Conservation (phyloP, 2,888 invertebrate species). For the Encarsia formosa region DNA sequence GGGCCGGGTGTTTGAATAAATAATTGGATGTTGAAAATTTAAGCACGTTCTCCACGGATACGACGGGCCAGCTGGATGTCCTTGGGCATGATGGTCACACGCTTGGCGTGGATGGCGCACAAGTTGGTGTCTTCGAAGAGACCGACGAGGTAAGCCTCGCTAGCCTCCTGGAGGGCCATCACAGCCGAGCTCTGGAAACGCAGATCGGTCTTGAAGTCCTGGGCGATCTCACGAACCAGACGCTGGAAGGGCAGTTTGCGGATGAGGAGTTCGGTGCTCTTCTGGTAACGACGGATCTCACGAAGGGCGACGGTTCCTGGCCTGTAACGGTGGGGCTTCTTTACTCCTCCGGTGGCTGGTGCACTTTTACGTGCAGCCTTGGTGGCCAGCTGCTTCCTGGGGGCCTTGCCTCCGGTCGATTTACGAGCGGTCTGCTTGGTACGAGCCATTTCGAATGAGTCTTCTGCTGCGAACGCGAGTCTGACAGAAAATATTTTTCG, state of each 20-base stretch:
- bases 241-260: constrained; percentile 11
- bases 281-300: constrained; percentile 7
- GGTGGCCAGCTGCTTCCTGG: neutral
- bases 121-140: constrained; percentile 96
- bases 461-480: too few relatives aligned
- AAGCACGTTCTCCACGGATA: too few relatives aligned
- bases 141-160: constrained; percentile 85
- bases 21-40: too few relatives aligned
- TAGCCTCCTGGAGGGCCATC: constrained; percentile 4
- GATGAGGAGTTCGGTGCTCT: constrained; percentile 7
- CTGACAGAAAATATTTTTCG: too few relatives aligned
- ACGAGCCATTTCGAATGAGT: too few relatives aligned
- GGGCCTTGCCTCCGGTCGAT: constrained; percentile 10
- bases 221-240: constrained; percentile 8
- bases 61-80: constrained; percentile 75
- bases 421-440: constrained; percentile 10
- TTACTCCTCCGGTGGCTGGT: constrained; percentile 8
- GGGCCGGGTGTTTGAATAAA: too few relatives aligned
- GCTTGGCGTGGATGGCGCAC: constrained; percentile 95
- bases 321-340: constrained; percentile 11
- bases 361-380: constrained; percentile 8
- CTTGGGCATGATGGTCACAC: constrained; percentile 97
- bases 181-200: constrained; percentile 11
- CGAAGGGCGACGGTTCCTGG: constrained; percentile 10
- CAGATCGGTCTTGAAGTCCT: constrained; percentile 10